Percentiles rank a stretch among this genome's conserved stretches.
phyloP scores from a whole-genome alignment of 1,140 invertebrate species.

The Chironomus striatipennis region DNA sequence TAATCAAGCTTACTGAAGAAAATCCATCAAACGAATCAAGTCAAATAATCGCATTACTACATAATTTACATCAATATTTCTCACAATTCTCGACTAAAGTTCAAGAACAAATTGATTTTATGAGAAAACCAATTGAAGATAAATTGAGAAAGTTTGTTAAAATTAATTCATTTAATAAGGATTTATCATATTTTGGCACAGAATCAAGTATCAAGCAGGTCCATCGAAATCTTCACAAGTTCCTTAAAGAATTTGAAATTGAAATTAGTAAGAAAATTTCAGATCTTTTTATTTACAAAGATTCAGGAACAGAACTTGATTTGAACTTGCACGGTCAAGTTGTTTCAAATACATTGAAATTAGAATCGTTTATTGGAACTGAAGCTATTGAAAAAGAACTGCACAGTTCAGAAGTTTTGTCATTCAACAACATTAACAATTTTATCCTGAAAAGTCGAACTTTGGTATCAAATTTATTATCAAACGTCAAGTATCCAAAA shows the following conservation, averaged over 20 bases:
- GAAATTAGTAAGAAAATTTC: constrained; percentile 40
- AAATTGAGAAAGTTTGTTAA: constrained; percentile 89
- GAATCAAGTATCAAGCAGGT: constrained; percentile 80
- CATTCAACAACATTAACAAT: constrained; percentile 33
- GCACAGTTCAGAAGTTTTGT: background rate
- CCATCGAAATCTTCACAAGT: constrained; percentile 78
- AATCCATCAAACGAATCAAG: constrained; percentile 29
- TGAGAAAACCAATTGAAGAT: constrained; percentile 77
- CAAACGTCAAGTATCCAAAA: constrained; percentile 46
- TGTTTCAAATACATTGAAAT: constrained; percentile 29
- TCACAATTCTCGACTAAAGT: constrained; percentile 64
- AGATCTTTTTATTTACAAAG: constrained; percentile 36
- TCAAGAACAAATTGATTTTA: constrained; percentile 50
- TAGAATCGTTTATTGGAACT: background rate
- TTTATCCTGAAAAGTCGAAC: constrained; percentile 50
- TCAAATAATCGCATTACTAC: constrained; percentile 58
- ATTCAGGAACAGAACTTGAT: constrained; percentile 30
- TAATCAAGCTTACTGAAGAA: constrained; percentile 29
- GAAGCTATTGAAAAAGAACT: background rate
- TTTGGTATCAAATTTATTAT: constrained; percentile 52
- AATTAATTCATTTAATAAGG: constrained; percentile 87
- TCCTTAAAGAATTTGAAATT: constrained; percentile 69
- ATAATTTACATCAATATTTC: constrained; percentile 84
- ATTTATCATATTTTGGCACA: constrained; percentile 90
- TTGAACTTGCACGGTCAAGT: constrained; percentile 33